phyloP scores from a whole-genome alignment of 2,797 vertebrate species.

The Naso thynnoides region DNA sequence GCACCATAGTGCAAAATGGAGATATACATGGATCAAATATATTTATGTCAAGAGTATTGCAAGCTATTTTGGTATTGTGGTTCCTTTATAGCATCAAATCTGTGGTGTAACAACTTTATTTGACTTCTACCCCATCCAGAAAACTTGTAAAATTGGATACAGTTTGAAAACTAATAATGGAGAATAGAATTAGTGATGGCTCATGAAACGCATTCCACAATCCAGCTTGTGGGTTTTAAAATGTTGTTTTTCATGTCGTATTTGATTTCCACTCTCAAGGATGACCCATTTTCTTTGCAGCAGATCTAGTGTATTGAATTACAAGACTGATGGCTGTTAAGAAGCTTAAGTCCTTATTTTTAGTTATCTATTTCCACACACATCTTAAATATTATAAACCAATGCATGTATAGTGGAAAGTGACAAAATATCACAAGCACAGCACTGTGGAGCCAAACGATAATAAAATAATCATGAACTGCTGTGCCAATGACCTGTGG shows the following conservation, averaged over 20 bases:
- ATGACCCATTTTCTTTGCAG: conserved; percentile 72
- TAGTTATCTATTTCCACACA: conserved; percentile 35
- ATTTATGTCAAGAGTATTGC: conserved; percentile 8
- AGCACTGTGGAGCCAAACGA: conserved; percentile 60
- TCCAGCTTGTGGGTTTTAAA: conserved; percentile 49
- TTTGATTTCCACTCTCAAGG: conserved; percentile 57
- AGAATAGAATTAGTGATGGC: conserved; percentile 54
- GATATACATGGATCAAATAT: neutral
- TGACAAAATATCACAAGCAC: conserved; percentile 68
- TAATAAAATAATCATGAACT: conserved; percentile 68
- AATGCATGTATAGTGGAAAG: conserved; percentile 55
- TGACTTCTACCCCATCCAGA: conserved; percentile 40
- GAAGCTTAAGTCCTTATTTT: conserved; percentile 71
- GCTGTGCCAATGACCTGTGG: conserved; percentile 61
- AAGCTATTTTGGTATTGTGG: conserved; percentile 5
- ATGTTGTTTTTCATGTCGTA: conserved; percentile 55
- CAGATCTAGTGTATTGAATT: conserved; percentile 68
- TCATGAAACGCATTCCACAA: conserved; percentile 49
- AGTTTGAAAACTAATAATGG: conserved; percentile 55
- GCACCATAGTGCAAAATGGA: conserved; percentile 2
- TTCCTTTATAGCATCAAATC: conserved; percentile 15
- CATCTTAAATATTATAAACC: conserved; percentile 65
- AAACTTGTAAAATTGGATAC: conserved; percentile 46
- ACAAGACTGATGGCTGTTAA: conserved; percentile 70
- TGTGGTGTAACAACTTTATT: conserved; percentile 21